A percentile compares a stretch with the other conserved stretches of the same genome.
Conservation (phyloP, 2,113 vertebrate species). For the Tursiops truncatus region DNA sequence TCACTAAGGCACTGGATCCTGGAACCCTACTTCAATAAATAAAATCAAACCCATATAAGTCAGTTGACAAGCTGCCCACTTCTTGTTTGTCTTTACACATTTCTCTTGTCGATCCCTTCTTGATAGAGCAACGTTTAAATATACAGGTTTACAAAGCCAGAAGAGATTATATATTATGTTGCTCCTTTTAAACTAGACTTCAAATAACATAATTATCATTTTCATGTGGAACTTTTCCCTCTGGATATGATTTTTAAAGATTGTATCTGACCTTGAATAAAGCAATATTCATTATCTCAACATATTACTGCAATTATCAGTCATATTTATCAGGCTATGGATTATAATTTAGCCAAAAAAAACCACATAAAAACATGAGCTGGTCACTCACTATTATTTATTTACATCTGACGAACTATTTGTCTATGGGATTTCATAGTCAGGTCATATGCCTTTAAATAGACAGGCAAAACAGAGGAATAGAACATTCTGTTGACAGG, state of each 20-base stretch:
- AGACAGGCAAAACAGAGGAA: conserved; percentile 79
- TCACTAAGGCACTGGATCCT: neutral
- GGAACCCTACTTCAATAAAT: conserved; percentile 51
- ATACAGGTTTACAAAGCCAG: neutral
- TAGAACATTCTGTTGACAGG: conserved; percentile 86
- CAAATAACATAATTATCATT: conserved; percentile 32
- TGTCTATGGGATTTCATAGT: conserved; percentile 61
- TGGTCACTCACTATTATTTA: conserved; percentile 74
- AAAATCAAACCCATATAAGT: conserved; percentile 48
- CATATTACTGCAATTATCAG: neutral
- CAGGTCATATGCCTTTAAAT: conserved; percentile 83
- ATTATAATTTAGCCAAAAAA: conserved; percentile 63
- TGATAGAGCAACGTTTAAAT: neutral
- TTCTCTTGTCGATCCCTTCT: neutral
- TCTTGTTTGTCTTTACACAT: neutral
- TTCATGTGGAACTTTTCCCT: neutral
- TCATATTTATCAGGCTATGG: neutral
- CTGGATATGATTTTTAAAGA: conserved; percentile 37
- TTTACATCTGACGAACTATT: conserved; percentile 71
- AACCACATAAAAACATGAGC: conserved; percentile 15
- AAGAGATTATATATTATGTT: neutral
- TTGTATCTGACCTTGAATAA: conserved; percentile 37
- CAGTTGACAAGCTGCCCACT: conserved; percentile 33
- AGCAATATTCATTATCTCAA: neutral
- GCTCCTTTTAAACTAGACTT: conserved; percentile 54